These are phyloP conservation scores for Helicoverpa zea DNA, from an alignment of 1,140 invertebrate species.

Conservation along the genomic window DNA sequence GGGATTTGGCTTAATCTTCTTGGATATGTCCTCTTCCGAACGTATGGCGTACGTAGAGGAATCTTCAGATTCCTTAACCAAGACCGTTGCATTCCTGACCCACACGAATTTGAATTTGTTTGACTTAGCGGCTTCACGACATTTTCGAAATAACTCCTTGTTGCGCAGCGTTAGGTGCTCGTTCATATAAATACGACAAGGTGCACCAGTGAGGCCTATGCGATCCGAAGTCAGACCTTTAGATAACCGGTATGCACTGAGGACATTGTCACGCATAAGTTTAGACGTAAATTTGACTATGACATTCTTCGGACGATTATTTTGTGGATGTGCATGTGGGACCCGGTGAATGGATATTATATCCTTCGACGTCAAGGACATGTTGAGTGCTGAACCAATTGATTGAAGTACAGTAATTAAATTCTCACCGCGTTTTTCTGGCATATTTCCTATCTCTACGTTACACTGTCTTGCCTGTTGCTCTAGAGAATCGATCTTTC, in stretches of 20 bases:
- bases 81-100: no score
- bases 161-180: constrained; percentile 55
- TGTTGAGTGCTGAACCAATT: constrained; percentile 41
- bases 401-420: neutral
- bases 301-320: constrained; percentile 54
- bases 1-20: no score
- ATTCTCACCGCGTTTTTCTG: constrained; percentile 23
- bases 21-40: no score
- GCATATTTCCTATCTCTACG: constrained; percentile 45
- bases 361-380: constrained; percentile 29
- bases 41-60: no score
- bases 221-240: constrained; percentile 1
- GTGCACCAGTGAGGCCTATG: constrained; percentile 30
- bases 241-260: constrained; percentile 16
- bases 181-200: constrained; percentile 49
- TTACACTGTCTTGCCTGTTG: no score
- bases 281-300: constrained; percentile 51
- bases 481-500: constrained; percentile 1
- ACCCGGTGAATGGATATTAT: constrained; percentile 55
- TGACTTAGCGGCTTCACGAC: constrained; percentile 15
- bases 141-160: no score
- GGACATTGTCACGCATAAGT: constrained; percentile 49
- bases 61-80: no score
- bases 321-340: constrained; percentile 44
- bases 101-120: no score